Percentiles rank a stretch among this genome's conserved stretches.
Conservation (phyloP, 2,888 invertebrate species). For the Yponomeuta plumbellus region DNA sequence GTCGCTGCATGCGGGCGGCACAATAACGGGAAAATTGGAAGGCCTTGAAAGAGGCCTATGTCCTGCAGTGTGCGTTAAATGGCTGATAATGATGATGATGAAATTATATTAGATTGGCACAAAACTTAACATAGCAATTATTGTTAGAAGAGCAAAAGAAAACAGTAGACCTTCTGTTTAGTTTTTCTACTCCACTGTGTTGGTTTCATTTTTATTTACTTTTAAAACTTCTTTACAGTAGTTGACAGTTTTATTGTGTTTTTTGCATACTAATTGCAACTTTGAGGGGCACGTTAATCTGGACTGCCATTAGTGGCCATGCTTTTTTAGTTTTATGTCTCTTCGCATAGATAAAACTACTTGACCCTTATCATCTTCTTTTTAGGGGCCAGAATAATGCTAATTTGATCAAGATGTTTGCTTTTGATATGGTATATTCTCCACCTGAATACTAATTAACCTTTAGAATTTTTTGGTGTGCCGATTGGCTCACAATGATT, state of each 20-base stretch:
- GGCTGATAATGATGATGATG: no score
- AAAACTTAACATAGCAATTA: no score
- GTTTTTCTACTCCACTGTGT: background rate
- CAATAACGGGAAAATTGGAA: no score
- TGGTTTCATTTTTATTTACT: background rate
- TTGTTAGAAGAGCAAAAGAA: no score
- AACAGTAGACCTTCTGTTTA: background rate
- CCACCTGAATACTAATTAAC: no score
- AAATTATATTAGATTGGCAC: no score
- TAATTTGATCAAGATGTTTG: background rate
- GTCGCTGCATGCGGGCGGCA: no score
- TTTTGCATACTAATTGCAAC: background rate
- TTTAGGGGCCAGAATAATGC: background rate
- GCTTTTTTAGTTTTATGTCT: background rate
- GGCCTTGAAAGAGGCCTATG: no score
- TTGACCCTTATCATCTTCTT: background rate
- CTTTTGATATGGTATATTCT: no score
- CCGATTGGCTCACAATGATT: no score
- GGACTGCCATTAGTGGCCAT: background rate
- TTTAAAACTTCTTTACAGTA: background rate
- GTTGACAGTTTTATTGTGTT: slow-evolving; percentile 7
- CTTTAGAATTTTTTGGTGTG: no score
- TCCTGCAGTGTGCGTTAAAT: no score
- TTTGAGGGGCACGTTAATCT: background rate
- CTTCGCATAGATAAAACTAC: background rate